Conservation (phyloP, 2,113 vertebrate species). For the Rhinoptilus africanus region DNA sequence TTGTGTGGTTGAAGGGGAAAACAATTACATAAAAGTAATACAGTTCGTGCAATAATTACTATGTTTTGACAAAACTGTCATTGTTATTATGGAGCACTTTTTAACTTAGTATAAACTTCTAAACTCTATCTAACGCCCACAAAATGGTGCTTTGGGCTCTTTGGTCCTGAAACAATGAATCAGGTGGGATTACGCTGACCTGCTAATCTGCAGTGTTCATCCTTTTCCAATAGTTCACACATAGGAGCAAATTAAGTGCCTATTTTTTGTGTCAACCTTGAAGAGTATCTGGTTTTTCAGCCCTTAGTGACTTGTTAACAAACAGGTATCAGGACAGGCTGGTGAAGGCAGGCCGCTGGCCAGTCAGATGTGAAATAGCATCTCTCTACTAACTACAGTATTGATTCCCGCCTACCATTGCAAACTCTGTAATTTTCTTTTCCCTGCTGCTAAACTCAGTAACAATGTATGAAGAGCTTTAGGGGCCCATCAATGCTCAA, state of each 20-base stretch:
- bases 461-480: slow-evolving; percentile 78
- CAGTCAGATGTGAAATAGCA: slow-evolving; percentile 98
- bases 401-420: slow-evolving; percentile 83
- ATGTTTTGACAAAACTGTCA: background rate
- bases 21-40: background rate
- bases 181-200: slow-evolving; percentile 69
- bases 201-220: slow-evolving; percentile 69
- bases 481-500: slow-evolving; percentile 73
- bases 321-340: slow-evolving; percentile 78
- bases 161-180: background rate
- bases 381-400: slow-evolving; percentile 93
- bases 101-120: background rate
- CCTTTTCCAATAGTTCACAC: slow-evolving; percentile 72
- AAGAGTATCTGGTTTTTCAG: slow-evolving; percentile 81
- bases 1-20: background rate
- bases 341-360: slow-evolving; percentile 76
- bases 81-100: background rate
- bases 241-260: slow-evolving; percentile 80
- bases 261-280: slow-evolving; percentile 77
- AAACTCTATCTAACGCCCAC: background rate
- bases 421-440: slow-evolving; percentile 80
- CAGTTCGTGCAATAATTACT: background rate
- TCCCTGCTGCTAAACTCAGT: slow-evolving; percentile 75
- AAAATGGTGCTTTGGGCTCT: slow-evolving; percentile 7
- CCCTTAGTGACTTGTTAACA: slow-evolving; percentile 90